Evolutionary conservation across 2,888 invertebrate genomes (phyloP).

Genomic region (Anthoptus insignis): DNA sequence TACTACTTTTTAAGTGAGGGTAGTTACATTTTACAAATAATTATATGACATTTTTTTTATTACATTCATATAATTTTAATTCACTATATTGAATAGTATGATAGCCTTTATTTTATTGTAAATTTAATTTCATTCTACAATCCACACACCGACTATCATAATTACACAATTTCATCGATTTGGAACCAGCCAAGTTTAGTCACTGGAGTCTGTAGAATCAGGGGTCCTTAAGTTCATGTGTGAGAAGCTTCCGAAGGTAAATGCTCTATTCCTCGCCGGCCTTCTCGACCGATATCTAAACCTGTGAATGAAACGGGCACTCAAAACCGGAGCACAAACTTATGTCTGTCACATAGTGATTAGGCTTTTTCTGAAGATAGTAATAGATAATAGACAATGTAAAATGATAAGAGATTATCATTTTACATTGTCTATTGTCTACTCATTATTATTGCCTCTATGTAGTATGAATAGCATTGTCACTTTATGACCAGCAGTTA

Average conservation of each 20-base stretch:
- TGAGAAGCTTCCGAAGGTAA: slow-evolving; percentile 73
- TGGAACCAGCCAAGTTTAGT: slow-evolving; percentile 52
- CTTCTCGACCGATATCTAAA: slow-evolving; percentile 72
- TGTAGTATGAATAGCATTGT: too few relatives aligned
- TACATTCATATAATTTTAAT: neutral
- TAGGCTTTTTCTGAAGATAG: too few relatives aligned
- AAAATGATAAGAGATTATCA: too few relatives aligned
- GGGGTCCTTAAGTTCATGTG: slow-evolving; percentile 70
- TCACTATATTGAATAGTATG: neutral
- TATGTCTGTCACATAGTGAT: too few relatives aligned
- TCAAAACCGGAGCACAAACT: too few relatives aligned
- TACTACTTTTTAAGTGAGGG: too few relatives aligned
- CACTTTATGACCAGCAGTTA: too few relatives aligned
- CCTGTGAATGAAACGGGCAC: slow-evolving; percentile 5
- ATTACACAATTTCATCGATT: neutral
- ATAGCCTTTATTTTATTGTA: neutral
- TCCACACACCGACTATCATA: neutral
- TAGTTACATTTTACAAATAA: too few relatives aligned
- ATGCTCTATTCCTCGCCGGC: slow-evolving; percentile 63
- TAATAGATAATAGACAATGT: too few relatives aligned
- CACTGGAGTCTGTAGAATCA: slow-evolving; percentile 72
- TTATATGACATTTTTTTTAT: too few relatives aligned
- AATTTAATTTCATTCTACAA: neutral
- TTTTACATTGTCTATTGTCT: too few relatives aligned
- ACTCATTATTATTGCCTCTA: too few relatives aligned